Base-by-base conservation (phyloP, 2,888 invertebrate species). In the Hesperia comma region DNA sequence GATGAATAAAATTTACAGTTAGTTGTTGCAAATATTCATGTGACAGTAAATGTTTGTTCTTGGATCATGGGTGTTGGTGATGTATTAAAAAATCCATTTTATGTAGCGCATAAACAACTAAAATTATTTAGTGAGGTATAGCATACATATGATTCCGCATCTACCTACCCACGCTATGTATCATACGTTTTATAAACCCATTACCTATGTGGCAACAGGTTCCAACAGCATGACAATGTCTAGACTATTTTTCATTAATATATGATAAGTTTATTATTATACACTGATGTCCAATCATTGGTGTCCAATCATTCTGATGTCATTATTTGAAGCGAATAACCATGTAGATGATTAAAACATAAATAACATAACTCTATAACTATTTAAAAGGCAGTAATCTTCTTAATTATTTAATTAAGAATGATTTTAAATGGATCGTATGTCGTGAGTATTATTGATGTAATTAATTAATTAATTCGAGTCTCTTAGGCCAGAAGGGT, bases 261-360 rank as follows among this genome's bases (percentile, higher is more conserved):
- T 26, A 56, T 49, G 10, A 33, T 33, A 14, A 51, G 1, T n/a
- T 43, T 66, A 21, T 60, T 4, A 26, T 2, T 4, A 26, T 26
- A 26, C 26, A 26, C 26, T 5, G 26, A 26, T 26, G 26, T 26
- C 26, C 26, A 26, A 5, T 41, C 21, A 60, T 41, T 53, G 43
- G 33, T 43, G 32, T 17, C 53, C 43, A 58, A 53, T 54, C 43
- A 66, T 60, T 17, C 54, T 60, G 26, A 55, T 66, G 54, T 54
- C 60, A 61, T 61, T 55, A 61, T 55, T 49, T 43, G 37, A 60
- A 64, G 33, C 6, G 17, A 58, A 32, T 12, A 53, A 41, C n/a
- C 41, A 54, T 55, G 46, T 40, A 14, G 15, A 37, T 67, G 67
- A 67, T 46, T 61, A 56, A 67, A 49, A 55, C 40, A 55, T n/a